Percentiles rank a stretch among this genome's conserved stretches.
phyloP scores from a whole-genome alignment of 2,797 vertebrate genomes.

The Leuciscus waleckii region DNA sequence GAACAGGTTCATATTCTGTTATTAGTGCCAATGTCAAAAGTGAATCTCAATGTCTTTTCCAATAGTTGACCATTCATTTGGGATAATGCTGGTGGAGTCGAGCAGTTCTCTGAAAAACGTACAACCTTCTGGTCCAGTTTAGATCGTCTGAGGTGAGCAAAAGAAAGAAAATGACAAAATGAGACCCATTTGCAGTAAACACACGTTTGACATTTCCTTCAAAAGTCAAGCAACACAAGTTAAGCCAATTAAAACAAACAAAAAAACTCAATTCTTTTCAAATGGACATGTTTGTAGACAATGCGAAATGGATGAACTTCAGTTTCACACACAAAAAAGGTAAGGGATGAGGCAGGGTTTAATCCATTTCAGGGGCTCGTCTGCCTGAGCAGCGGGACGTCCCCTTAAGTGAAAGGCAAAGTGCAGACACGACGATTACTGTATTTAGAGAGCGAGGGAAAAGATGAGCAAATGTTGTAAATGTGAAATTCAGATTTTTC shows the following conservation, averaged over 20 bases:
- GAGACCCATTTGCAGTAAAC: neutral
- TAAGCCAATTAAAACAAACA: slow-evolving; percentile 46
- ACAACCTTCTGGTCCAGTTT: slow-evolving; percentile 86
- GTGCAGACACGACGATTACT: slow-evolving; percentile 12
- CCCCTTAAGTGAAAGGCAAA: slow-evolving; percentile 24
- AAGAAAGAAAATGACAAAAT: neutral
- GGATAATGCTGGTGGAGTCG: slow-evolving; percentile 96
- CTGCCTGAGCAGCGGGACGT: slow-evolving; percentile 18
- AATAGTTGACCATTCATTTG: slow-evolving; percentile 89
- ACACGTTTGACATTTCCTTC: neutral
- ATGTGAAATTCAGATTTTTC: neutral
- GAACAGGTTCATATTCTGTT: too few relatives aligned
- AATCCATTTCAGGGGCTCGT: neutral
- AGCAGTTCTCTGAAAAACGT: slow-evolving; percentile 89
- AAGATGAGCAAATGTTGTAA: slow-evolving; percentile 25
- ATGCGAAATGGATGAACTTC: slow-evolving; percentile 50
- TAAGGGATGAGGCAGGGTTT: too few relatives aligned
- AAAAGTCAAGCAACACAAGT: slow-evolving; percentile 25
- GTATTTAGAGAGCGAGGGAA: neutral
- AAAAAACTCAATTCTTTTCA: neutral
- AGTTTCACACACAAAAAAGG: slow-evolving; percentile 26
- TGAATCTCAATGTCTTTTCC: slow-evolving; percentile 86
- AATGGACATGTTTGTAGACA: slow-evolving; percentile 38
- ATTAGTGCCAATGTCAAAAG: too few relatives aligned
- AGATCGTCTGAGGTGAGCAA: slow-evolving; percentile 71